Evolutionary conservation across 2,888 invertebrate species (phyloP), one percentile per base, ranked within the genome.

Genomic region (Drosophila pegasa): DNA sequence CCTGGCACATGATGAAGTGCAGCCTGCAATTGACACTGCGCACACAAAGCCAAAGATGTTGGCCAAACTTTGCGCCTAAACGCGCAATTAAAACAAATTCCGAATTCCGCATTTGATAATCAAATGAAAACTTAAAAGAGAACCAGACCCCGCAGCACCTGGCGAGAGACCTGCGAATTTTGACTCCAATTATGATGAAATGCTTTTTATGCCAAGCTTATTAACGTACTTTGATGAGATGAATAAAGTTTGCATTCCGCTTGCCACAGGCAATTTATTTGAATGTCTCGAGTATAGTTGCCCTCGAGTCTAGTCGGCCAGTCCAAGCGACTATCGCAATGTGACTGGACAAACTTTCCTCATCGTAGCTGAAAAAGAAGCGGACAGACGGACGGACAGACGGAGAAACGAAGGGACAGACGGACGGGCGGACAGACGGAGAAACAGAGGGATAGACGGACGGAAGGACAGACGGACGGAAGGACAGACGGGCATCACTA

Each of bases 61-160:
- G 50, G n/a, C 51, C 65, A 75, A 85, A 79, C 60, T 80, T 80
- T 86, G 64, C 52, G 75, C 60, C 79, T 72, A 78, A 84, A 61
- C 75, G 79, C 79, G 82, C 72, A 75, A 81, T 81, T 78, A 84
- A 78, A 56, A 61, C 60, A 64, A 78, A 65, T 71, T 63, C 48
- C 41, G 58, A 48, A 57, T 62, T 56, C 52, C 51, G 58, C 71
- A 80, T 63, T 70, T 66, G 37, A 16, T n/a, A 43, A 38, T 14
- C 55, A 62, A 67, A 80, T 20, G 48, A 20, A 22, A 33, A 48
- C 29, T 27, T 16, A 27, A 45, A 45, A 16, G 10, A 10, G 27
- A 7, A 8, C 22, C 41, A 18, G 47, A 29, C 27, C n/a, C 41
- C 14, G n/a, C 20, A 22, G 20, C 14, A n/a, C n/a, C n/a, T n/a